A percentile compares a stretch with the other conserved stretches of the same genome.
These are phyloP conservation scores for Phataginus tricuspis DNA, from an alignment of 2,797 vertebrate genomes.

Conservation along the genomic window DNA sequence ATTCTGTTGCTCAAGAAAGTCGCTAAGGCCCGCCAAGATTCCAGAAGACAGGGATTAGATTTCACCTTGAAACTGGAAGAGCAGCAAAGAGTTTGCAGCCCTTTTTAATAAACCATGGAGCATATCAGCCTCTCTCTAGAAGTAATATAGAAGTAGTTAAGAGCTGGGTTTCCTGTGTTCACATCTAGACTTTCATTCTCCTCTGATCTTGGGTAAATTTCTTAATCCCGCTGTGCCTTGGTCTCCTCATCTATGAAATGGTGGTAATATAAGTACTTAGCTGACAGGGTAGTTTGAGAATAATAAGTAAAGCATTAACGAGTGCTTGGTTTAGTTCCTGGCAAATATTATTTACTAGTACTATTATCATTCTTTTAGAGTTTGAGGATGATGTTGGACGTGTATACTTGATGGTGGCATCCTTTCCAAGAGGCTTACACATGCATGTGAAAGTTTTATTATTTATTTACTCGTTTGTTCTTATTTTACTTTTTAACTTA, in stretches of 20 bases:
- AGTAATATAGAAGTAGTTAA: background rate
- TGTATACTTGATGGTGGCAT: background rate
- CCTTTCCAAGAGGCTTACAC: background rate
- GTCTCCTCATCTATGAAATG: background rate
- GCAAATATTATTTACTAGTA: background rate
- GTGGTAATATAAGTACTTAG: background rate
- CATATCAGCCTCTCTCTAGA: background rate
- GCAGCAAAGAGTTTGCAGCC: background rate
- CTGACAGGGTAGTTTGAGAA: background rate
- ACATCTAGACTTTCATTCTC: background rate
- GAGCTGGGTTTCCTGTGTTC: background rate
- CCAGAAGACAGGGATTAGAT: background rate
- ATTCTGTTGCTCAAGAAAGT: background rate
- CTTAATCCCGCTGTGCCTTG: background rate
- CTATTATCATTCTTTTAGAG: background rate
- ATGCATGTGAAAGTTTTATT: background rate
- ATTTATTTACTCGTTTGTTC: background rate
- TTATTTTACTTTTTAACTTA: background rate
- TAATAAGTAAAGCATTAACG: background rate
- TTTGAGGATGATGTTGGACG: background rate
- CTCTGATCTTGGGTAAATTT: background rate
- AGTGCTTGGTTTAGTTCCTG: background rate
- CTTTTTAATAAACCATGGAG: background rate
- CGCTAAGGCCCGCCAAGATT: background rate
- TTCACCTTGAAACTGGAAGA: background rate